Evolutionary conservation across 2,113 vertebrate genomes (phyloP).

Genomic region (Petrocephalus zakoni): DNA sequence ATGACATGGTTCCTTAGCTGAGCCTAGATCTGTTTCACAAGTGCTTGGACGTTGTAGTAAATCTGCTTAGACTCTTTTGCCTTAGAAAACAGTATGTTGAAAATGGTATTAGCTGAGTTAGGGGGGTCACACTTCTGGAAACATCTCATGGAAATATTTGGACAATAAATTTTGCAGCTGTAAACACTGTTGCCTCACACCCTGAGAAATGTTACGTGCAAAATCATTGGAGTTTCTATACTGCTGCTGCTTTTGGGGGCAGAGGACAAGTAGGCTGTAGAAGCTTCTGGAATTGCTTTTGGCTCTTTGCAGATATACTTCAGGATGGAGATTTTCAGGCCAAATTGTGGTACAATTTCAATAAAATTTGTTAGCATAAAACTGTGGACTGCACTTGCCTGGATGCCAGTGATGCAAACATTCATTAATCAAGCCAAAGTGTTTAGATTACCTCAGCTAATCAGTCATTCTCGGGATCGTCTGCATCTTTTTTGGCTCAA

Average conservation of each 20-base stretch:
- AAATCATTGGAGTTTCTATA: background rate
- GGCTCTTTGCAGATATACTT: background rate
- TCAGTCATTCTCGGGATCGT: background rate
- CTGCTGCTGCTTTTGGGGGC: background rate
- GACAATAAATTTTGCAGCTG: background rate
- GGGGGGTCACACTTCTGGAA: background rate
- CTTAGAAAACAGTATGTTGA: background rate
- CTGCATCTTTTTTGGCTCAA: background rate
- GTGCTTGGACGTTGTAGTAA: background rate
- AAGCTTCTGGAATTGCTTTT: conserved; percentile 7
- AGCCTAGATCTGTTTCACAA: background rate
- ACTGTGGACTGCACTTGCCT: background rate
- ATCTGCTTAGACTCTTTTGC: background rate
- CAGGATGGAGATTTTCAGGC: background rate
- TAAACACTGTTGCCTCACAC: background rate
- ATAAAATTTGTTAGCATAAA: background rate
- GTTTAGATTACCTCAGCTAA: background rate
- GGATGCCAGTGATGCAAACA: background rate
- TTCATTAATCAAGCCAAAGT: background rate
- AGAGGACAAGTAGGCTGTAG: background rate
- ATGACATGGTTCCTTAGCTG: background rate
- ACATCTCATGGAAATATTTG: conserved; percentile 4
- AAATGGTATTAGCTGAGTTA: background rate
- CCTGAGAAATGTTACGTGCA: background rate
- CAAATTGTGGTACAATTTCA: background rate